These are phyloP conservation scores for Cyprinus carpio DNA, from an alignment of 2,113 vertebrate species.

Conservation along the genomic window DNA sequence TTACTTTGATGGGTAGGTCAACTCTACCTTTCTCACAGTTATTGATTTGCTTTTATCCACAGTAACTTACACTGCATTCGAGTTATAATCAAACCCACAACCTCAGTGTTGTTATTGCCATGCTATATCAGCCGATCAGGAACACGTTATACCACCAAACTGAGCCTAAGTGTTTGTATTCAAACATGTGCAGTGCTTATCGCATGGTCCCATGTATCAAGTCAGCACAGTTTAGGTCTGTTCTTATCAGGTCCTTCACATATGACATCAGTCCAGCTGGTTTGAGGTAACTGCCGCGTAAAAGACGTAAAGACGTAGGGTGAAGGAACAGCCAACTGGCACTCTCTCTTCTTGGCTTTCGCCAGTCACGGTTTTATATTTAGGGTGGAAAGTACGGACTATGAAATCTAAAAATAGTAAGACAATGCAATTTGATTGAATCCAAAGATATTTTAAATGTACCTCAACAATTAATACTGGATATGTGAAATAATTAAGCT, in stretches of 20 bases:
- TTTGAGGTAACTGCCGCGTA: neutral
- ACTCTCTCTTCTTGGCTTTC: neutral
- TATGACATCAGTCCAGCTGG: conserved; percentile 25
- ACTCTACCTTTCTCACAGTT: neutral
- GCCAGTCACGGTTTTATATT: neutral
- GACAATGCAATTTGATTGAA: conserved; percentile 2
- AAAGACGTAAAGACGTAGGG: neutral
- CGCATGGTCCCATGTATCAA: neutral
- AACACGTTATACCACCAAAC: neutral
- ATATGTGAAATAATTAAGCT: neutral
- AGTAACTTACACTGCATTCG: neutral
- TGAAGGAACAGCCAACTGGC: neutral
- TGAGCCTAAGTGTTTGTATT: neutral
- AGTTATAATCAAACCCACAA: conserved; percentile 15
- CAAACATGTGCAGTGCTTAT: neutral
- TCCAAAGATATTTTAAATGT: neutral
- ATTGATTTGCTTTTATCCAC: neutral
- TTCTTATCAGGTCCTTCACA: conserved; percentile 50
- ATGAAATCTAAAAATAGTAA: neutral
- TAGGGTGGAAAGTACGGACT: neutral
- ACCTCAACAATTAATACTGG: neutral
- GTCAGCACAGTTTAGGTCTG: neutral
- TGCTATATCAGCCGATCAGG: neutral
- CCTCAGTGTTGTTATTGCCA: neutral
- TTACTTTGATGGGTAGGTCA: neutral